Percentiles rank a stretch among this genome's conserved stretches.
These are phyloP conservation scores for Circaetus cinerascens DNA, from an alignment of 2,113 vertebrate species.

Conservation along the genomic window DNA sequence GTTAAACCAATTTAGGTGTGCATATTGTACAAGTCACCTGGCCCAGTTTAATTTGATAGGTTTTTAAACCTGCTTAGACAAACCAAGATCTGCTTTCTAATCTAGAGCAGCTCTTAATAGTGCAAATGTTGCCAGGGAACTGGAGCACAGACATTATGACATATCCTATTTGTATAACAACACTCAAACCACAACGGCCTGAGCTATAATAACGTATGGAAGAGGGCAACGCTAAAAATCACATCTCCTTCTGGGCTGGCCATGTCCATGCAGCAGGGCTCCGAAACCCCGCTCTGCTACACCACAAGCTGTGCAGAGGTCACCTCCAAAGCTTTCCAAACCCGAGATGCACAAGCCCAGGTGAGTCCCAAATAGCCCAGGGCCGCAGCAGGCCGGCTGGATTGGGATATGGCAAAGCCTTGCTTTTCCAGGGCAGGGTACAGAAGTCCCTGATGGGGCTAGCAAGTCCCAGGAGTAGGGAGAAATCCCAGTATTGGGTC, in stretches of 20 bases:
- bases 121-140: conserved; percentile 5
- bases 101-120: background rate
- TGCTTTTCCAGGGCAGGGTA: rapidly evolving
- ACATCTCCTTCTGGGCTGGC: background rate
- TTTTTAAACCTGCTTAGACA: conserved; percentile 46
- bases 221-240: background rate
- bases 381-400: background rate
- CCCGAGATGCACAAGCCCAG: background rate
- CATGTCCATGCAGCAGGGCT: background rate
- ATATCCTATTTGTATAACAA: background rate
- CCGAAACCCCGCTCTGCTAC: rapidly evolving
- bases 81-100: conserved; percentile 15
- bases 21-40: background rate
- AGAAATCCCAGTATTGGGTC: background rate
- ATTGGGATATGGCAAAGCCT: rapidly evolving
- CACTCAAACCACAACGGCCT: background rate
- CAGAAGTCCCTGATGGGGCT: background rate
- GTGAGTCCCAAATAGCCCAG: background rate
- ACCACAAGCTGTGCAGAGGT: background rate
- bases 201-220: rapidly evolving
- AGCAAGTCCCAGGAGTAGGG: background rate
- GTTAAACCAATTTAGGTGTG: conserved; percentile 18
- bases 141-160: background rate
- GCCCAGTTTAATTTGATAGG: conserved; percentile 23
- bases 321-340: background rate